A percentile compares a stretch with the other conserved stretches of the same genome.
phyloP scores from a whole-genome alignment of 2,797 vertebrate species.

The Mormyrus proboscirostris region DNA sequence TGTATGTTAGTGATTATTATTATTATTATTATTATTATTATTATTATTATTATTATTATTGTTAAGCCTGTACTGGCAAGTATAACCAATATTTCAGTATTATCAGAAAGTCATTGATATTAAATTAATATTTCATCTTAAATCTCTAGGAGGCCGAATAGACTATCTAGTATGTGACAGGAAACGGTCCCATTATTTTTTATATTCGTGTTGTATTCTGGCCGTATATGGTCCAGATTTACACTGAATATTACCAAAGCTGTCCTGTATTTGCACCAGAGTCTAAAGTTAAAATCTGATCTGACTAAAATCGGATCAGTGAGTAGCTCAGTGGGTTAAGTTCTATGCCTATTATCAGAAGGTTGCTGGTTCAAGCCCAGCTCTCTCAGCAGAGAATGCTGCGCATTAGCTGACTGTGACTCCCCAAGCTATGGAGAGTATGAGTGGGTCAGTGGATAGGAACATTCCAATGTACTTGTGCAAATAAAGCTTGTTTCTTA shows the following conservation, averaged over 20 bases:
- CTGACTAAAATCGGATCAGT: fast-evolving
- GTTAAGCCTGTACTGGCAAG: not conserved
- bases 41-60: not conserved
- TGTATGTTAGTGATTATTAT: not conserved
- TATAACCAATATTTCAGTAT: not conserved
- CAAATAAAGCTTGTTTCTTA: too few relatives aligned
- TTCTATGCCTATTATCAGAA: not conserved
- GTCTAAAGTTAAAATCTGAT: not conserved
- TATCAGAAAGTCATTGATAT: not conserved
- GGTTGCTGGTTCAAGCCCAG: not conserved
- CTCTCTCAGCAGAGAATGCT: not conserved
- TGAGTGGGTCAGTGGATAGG: not conserved
- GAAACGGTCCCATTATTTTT: not conserved
- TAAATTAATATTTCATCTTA: not conserved
- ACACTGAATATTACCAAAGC: not conserved
- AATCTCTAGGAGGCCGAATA: not conserved
- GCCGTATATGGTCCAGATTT: not conserved
- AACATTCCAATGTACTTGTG: not conserved
- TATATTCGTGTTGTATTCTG: too few relatives aligned
- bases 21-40: not conserved
- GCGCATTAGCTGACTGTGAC: not conserved
- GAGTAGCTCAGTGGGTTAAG: not conserved
- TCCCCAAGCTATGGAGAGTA: too few relatives aligned
- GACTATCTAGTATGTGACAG: not conserved
- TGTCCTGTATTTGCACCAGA: not conserved